These are phyloP conservation scores for Gallinago undulata DNA, from an alignment of 2,113 vertebrate genomes.

Conservation along the genomic window DNA sequence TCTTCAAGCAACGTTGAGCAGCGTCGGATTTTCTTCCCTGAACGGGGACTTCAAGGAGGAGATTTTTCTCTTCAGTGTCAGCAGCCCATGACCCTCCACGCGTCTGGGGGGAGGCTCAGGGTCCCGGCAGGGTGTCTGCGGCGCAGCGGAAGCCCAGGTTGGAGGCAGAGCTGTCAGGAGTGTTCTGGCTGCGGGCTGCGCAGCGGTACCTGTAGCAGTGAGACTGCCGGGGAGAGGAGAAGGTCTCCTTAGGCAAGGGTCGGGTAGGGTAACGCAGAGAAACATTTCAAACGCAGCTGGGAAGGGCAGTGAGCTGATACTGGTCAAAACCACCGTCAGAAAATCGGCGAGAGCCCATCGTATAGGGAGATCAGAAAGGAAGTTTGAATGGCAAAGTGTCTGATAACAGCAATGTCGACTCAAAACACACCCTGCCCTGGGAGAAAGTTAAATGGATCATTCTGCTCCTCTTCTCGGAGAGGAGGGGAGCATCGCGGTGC, in stretches of 20 bases:
- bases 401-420: neutral
- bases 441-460: too few relatives aligned
- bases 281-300: neutral
- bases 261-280: conserved; percentile 53
- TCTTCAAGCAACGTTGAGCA: rapidly evolving
- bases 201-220: conserved; percentile 98
- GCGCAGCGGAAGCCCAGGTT: conserved; percentile 97
- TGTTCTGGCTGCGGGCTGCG: conserved; percentile 95
- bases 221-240: conserved; percentile 74
- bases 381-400: neutral
- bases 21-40: neutral
- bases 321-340: neutral
- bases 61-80: neutral
- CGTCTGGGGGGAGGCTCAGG: rapidly evolving
- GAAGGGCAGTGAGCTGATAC: rapidly evolving
- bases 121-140: conserved; percentile 32
- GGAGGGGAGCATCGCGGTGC: too few relatives aligned
- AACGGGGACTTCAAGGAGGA: neutral
- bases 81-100: rapidly evolving
- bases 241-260: neutral
- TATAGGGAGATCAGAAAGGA: neutral
- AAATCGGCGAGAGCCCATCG: neutral
- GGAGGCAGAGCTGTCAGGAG: conserved; percentile 91
- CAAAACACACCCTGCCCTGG: neutral
- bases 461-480: neutral